Conservation (phyloP, 1,140 invertebrate species). For the Tetranychus urticae region DNA sequence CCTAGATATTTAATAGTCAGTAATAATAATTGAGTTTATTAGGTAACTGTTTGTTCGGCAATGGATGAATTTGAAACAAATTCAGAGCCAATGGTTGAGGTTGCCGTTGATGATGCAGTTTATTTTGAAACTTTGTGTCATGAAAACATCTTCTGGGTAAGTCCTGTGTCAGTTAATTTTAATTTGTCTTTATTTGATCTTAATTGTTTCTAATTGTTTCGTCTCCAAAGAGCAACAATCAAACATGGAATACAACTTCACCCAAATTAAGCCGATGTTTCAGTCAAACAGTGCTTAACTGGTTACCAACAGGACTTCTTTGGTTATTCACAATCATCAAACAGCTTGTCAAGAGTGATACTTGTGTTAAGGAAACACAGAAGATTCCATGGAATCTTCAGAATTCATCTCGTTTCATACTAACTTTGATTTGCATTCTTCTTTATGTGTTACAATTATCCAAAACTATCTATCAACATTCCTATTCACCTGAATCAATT, state of each 20-base stretch:
- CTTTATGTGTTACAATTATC: not conserved
- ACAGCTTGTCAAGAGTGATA: not conserved
- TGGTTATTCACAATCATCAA: not conserved
- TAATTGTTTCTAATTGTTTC: not conserved
- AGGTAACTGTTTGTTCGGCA: too few relatives aligned
- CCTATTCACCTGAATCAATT: not conserved
- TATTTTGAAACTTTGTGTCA: too few relatives aligned
- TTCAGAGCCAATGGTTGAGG: too few relatives aligned
- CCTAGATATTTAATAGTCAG: too few relatives aligned
- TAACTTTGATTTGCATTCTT: not conserved
- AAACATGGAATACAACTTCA: not conserved
- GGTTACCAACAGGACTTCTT: not conserved
- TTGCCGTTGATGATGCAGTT: too few relatives aligned
- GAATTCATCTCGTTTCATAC: not conserved
- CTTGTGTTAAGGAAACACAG: not conserved
- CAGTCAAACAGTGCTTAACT: not conserved
- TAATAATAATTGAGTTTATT: too few relatives aligned
- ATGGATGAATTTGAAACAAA: too few relatives aligned
- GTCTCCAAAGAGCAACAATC: not conserved
- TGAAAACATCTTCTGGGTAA: too few relatives aligned
- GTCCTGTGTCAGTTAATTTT: too few relatives aligned
- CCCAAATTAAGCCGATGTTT: not conserved
- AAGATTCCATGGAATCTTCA: not conserved
- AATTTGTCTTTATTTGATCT: not conserved
- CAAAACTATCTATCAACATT: not conserved